These are phyloP conservation scores for Azorinus chamasolen DNA, from an alignment of 2,888 invertebrate species.

Conservation along the genomic window DNA sequence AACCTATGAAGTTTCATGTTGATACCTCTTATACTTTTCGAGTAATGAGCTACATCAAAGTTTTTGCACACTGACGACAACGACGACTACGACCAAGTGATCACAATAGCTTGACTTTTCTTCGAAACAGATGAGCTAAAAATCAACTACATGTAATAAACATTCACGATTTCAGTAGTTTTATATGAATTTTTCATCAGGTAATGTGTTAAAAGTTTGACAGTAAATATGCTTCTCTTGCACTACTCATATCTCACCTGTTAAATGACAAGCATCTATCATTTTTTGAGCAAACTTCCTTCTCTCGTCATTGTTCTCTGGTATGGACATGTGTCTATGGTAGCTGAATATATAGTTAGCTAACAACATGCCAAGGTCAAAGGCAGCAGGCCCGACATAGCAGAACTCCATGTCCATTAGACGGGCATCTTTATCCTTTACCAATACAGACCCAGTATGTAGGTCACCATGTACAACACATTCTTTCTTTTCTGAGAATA, in stretches of 20 bases:
- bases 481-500: slow-evolving; percentile 76
- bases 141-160: too few species aligned
- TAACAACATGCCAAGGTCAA: slow-evolving; percentile 76
- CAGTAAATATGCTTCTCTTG: too few species aligned
- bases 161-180: too few species aligned
- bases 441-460: slow-evolving; percentile 77
- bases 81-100: too few species aligned
- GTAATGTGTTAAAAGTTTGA: too few species aligned
- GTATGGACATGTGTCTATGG: slow-evolving; percentile 73
- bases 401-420: slow-evolving; percentile 75
- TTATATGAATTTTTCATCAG: too few species aligned
- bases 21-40: too few species aligned
- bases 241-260: slow-evolving; percentile 55
- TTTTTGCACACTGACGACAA: too few species aligned
- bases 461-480: slow-evolving; percentile 78
- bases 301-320: slow-evolving; percentile 70
- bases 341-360: slow-evolving; percentile 78
- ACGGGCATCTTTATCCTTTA: slow-evolving; percentile 61
- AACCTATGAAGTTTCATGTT: too few species aligned
- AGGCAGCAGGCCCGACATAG: slow-evolving; percentile 74
- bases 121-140: too few species aligned
- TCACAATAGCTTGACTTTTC: too few species aligned
- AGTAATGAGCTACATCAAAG: too few species aligned
- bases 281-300: slow-evolving; percentile 70
- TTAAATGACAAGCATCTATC: slow-evolving; percentile 70